Evolutionary conservation across 2,888 invertebrate genomes (phyloP).

Genomic region (Morpho deidamia): DNA sequence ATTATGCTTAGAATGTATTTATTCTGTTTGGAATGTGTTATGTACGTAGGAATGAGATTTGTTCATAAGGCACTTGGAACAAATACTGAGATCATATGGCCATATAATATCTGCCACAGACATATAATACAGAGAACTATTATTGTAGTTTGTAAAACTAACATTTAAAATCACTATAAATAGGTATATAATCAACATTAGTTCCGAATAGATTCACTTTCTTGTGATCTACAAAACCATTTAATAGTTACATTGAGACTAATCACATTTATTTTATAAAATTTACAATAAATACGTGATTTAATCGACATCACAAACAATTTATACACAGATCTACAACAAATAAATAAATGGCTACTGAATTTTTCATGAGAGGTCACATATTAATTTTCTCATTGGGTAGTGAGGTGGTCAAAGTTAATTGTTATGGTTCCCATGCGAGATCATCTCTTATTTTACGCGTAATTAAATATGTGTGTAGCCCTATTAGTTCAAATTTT

Average conservation of each 20-base stretch:
- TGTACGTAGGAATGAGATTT: constrained; percentile 67
- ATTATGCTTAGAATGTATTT: too few species aligned
- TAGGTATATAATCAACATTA: constrained; percentile 21
- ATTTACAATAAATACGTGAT: constrained; percentile 34
- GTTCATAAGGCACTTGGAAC: constrained; percentile 77
- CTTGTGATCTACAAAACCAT: constrained; percentile 54
- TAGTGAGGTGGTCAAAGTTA: too few species aligned
- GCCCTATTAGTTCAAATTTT: too few species aligned
- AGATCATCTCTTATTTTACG: too few species aligned
- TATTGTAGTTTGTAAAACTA: constrained; percentile 1
- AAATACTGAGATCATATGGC: constrained; percentile 59
- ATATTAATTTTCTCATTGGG: background rate
- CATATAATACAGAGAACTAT: background rate
- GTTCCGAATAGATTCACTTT: constrained; percentile 26
- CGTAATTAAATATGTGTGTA: too few species aligned
- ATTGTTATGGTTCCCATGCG: too few species aligned
- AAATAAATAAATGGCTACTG: background rate
- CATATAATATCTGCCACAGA: constrained; percentile 20
- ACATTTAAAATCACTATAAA: constrained; percentile 12
- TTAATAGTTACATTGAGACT: constrained; percentile 55
- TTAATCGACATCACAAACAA: background rate
- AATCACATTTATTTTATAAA: constrained; percentile 44
- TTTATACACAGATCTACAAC: background rate
- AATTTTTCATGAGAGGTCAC: background rate
- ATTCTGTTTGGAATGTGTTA: constrained; percentile 14